Percentiles rank a stretch among this genome's conserved stretches.
These are phyloP conservation scores for Polylopha cassiicola DNA, from an alignment of 2,888 invertebrate species.

Conservation along the genomic window DNA sequence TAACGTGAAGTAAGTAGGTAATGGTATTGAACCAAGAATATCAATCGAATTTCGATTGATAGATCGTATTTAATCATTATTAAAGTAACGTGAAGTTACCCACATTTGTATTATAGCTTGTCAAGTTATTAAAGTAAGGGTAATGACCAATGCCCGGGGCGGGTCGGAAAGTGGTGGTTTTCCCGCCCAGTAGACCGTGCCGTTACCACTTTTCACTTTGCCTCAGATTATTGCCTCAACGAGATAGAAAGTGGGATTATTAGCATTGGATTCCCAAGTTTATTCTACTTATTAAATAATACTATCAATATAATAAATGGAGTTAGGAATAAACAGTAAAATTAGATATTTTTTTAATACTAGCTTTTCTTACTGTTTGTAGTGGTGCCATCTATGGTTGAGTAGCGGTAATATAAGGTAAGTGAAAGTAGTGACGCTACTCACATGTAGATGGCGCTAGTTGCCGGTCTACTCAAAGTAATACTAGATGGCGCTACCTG, in stretches of 20 bases:
- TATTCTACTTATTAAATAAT: neutral
- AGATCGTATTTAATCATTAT: neutral
- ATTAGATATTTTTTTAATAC: neutral
- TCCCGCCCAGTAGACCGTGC: conserved; percentile 38
- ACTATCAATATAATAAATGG: neutral
- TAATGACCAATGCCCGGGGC: conserved; percentile 51
- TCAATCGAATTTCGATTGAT: too few species aligned
- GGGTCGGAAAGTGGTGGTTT: conserved; percentile 44
- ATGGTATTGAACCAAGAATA: too few species aligned
- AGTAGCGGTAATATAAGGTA: conserved; percentile 5
- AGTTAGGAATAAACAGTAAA: neutral
- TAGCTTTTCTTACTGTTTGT: neutral
- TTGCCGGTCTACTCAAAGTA: neutral
- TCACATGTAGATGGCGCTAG: conserved; percentile 27
- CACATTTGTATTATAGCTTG: neutral
- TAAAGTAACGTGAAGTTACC: neutral
- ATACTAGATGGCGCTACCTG: neutral
- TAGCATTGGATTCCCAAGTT: neutral
- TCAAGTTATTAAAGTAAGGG: conserved; percentile 23
- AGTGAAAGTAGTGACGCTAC: conserved; percentile 18
- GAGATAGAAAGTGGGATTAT: conserved; percentile 19
- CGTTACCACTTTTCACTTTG: conserved; percentile 51
- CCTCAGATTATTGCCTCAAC: conserved; percentile 43
- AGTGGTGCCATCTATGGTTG: conserved; percentile 17
- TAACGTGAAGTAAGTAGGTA: too few species aligned